Conservation (phyloP, 2,113 vertebrate species). For the Patagioenas fasciata region DNA sequence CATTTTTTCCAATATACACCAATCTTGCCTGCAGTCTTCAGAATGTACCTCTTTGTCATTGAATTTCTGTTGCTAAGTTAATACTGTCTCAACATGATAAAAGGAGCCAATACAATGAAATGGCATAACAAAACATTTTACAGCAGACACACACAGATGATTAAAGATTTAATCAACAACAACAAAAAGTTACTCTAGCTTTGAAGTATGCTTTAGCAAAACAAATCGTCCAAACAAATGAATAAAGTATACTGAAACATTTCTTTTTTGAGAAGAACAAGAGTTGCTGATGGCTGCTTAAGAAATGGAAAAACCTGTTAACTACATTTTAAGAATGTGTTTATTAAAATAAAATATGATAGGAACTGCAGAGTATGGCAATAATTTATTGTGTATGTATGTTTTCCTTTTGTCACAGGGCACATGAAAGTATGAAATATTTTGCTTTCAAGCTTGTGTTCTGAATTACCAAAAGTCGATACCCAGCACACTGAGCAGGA, state of each 20-base stretch:
- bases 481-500: constrained; percentile 45
- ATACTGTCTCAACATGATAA: constrained; percentile 60
- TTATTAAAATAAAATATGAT: constrained; percentile 58
- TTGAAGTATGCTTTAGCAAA: constrained; percentile 63
- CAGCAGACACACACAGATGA: constrained; percentile 31
- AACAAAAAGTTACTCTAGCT: constrained; percentile 52
- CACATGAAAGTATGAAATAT: constrained; percentile 45
- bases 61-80: constrained; percentile 64
- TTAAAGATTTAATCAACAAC: constrained; percentile 68
- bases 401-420: constrained; percentile 50
- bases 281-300: constrained; percentile 9
- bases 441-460: constrained; percentile 54
- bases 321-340: constrained; percentile 47
- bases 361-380: constrained; percentile 10
- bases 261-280: constrained; percentile 30
- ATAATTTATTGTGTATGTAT: constrained; percentile 48
- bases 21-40: constrained; percentile 21
- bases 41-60: neutral
- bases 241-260: constrained; percentile 34
- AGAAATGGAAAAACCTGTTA: constrained; percentile 33
- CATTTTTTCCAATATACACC: neutral
- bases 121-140: constrained; percentile 62
- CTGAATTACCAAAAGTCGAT: constrained; percentile 59
- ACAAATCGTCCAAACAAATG: constrained; percentile 41
- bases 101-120: constrained; percentile 39